Evolutionary conservation across 2,113 vertebrate species (phyloP), one percentile per base, ranked within the genome.

Genomic region (Ictalurus furcatus): DNA sequence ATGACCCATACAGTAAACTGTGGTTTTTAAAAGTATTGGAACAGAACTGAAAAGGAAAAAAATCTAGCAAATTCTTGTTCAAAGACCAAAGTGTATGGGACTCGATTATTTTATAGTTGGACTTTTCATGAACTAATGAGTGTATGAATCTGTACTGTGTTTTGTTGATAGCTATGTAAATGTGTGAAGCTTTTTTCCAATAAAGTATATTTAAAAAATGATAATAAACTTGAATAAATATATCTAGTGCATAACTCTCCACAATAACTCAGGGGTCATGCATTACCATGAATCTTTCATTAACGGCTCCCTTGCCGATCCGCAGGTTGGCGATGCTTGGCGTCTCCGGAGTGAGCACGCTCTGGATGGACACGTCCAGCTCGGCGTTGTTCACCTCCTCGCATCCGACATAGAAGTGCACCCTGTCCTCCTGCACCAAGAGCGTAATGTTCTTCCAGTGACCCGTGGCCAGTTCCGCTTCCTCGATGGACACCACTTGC

Each of bases 391-490:
- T 96, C 95, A 99, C 97, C 94, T 98, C 98, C 80, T 99, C 98
- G 92, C 99, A 99, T 58, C 97, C 99, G 11, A 97, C 96, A 86
- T 97, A 99, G 17, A 99, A 96, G 91, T 97, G 97, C 90, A 97
- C 99, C 71, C 96, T 94, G 92, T 99, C 98, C 91, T 99, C 98
- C 92, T 99, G 97, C 90, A 99, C 97, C 86, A 99, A 98, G 88
- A 99, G 95, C 59, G 97, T 99, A 95, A 99, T 98, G 85, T 97
- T 99, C 95, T 97, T 98, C 99, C 99, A 99, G 0, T 97, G 96
- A 63, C 97, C 96, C 0, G 97, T 98, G 1, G 98, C 98, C 92
- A 99, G 94, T n/a, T 97, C 95, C 23, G 95, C 98, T 21, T 99
- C 98, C 87, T 99, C 98, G 85, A 99, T 97, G 4, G 98, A 99